Evolutionary conservation across 2,113 vertebrate genomes (phyloP).

Genomic region (Otocyon megalotis): DNA sequence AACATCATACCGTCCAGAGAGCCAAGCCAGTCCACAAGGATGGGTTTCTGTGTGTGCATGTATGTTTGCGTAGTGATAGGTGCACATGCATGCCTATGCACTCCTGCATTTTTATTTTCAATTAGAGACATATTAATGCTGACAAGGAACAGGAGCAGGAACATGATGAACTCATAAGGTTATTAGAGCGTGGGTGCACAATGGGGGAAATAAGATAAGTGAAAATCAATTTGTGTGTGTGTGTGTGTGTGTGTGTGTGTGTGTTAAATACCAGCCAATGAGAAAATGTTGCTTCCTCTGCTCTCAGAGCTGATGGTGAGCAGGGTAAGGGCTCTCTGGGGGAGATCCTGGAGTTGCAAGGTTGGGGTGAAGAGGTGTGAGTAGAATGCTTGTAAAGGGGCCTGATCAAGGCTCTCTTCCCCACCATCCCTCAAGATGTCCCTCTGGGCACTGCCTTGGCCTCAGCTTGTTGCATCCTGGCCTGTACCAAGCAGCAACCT

Average conservation of each 20-base stretch:
- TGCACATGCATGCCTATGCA: fast-evolving
- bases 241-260: too few relatives aligned
- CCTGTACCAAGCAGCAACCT: neutral
- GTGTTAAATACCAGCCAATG: neutral
- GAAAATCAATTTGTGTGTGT: neutral
- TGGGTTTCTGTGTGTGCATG: neutral
- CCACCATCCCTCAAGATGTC: fast-evolving
- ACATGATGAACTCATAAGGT: slow-evolving; percentile 1
- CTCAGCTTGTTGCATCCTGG: neutral
- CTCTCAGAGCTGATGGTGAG: neutral
- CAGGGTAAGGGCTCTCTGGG: neutral
- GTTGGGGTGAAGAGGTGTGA: neutral
- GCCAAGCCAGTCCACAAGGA: fast-evolving
- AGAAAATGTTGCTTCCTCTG: neutral
- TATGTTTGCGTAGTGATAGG: neutral
- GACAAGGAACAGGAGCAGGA: slow-evolving; percentile 23
- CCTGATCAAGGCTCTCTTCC: slow-evolving; percentile 64
- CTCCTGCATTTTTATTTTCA: slow-evolving; percentile 14
- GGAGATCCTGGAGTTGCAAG: neutral
- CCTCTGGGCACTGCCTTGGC: neutral
- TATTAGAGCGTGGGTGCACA: neutral
- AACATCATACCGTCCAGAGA: neutral
- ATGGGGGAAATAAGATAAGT: neutral
- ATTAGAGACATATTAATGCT: neutral
- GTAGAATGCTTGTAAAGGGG: slow-evolving; percentile 77